Percentiles rank a stretch among this genome's conserved stretches.
Evolutionary conservation across 2,797 vertebrate species (phyloP).

Genomic region (Crypturellus tataupa): DNA sequence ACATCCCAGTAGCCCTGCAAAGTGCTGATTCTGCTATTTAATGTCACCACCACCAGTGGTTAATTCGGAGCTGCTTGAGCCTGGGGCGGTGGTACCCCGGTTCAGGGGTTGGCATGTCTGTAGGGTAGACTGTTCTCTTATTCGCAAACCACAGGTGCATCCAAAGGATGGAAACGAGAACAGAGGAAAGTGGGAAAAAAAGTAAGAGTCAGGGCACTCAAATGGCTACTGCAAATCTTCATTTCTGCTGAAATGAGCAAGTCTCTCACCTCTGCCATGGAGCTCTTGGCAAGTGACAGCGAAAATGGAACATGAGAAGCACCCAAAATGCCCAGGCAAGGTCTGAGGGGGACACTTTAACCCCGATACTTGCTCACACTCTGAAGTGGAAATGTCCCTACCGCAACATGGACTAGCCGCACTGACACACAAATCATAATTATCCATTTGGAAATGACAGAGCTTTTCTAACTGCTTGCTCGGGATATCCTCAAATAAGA

Average conservation of each 20-base stretch:
- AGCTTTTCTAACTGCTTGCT: neutral
- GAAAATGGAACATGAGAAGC: neutral
- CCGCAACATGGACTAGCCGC: neutral
- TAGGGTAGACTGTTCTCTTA: neutral
- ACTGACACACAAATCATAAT: neutral
- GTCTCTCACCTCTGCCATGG: neutral
- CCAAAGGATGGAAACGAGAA: neutral
- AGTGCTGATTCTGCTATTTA: neutral
- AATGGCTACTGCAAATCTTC: neutral
- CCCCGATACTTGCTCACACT: neutral
- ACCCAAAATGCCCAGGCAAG: neutral
- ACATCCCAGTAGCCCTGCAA: neutral
- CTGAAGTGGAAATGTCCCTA: neutral
- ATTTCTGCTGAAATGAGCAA: neutral
- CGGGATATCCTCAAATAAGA: neutral
- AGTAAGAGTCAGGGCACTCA: neutral
- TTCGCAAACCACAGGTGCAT: neutral
- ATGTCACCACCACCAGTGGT: neutral
- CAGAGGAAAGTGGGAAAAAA: neutral
- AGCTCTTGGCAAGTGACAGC: neutral
- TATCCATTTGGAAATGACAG: neutral
- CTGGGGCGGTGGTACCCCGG: neutral
- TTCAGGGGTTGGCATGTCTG: neutral
- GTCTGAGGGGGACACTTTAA: neutral
- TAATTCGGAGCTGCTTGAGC: neutral